Evolutionary conservation across 2,797 vertebrate genomes (phyloP).

Genomic region (Tachyglossus aculeatus): DNA sequence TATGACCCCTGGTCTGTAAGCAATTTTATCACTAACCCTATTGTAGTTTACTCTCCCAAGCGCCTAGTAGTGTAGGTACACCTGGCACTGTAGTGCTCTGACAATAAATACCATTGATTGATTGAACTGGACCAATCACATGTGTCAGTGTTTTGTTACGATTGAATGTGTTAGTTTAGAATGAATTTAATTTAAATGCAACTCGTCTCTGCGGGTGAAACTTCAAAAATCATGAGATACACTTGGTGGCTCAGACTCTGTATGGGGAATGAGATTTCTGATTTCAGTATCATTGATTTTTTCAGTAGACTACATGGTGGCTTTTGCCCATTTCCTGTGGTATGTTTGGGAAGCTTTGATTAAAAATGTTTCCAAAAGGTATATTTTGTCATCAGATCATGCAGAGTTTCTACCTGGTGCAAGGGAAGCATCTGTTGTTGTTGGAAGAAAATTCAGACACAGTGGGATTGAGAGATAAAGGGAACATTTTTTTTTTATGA

Average conservation of each 20-base stretch:
- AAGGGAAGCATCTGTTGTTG: conserved; percentile 38
- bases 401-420: conserved; percentile 35
- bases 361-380: conserved; percentile 28
- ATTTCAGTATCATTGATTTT: conserved; percentile 45
- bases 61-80: too few relatives aligned
- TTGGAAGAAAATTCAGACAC: conserved; percentile 51
- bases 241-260: conserved; percentile 36
- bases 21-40: too few relatives aligned
- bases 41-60: too few relatives aligned
- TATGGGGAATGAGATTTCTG: conserved; percentile 48
- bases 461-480: conserved; percentile 44
- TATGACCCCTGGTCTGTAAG: too few relatives aligned
- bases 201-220: conserved; percentile 70
- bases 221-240: conserved; percentile 55
- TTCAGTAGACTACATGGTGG: conserved; percentile 43
- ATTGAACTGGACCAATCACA: conserved; percentile 66
- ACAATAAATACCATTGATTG: too few relatives aligned
- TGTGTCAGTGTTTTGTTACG: conserved; percentile 68
- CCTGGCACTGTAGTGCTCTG: too few relatives aligned
- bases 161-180: conserved; percentile 69
- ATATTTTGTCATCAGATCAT: conserved; percentile 24
- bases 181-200: conserved; percentile 74
- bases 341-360: conserved; percentile 53
- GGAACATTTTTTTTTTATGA: conserved; percentile 10
- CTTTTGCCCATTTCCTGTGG: conserved; percentile 54